Evolutionary conservation across 2,888 invertebrate genomes (phyloP).

Genomic region (Clepsis dumicolana): DNA sequence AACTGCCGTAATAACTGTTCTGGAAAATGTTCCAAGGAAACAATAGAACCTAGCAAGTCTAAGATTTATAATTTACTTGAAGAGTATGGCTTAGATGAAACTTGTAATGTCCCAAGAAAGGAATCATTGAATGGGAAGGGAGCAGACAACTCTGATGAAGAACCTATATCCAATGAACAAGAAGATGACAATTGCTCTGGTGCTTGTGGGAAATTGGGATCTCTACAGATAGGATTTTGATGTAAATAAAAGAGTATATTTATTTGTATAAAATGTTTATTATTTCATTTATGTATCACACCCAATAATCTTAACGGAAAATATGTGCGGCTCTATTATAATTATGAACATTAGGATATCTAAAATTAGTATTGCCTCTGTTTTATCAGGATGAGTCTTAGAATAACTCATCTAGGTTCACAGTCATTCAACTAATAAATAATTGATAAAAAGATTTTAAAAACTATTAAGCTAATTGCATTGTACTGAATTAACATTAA

Average conservation of each 20-base stretch:
- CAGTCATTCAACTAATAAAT: background rate
- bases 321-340: slow-evolving; percentile 18
- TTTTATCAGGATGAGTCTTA: background rate
- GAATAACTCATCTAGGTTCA: background rate
- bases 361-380: slow-evolving; percentile 20
- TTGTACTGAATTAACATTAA: too few relatives aligned
- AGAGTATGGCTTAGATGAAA: slow-evolving; percentile 63
- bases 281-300: slow-evolving; percentile 41
- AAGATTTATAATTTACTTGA: slow-evolving; percentile 65
- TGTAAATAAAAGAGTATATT: slow-evolving; percentile 43
- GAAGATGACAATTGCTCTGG: slow-evolving; percentile 70
- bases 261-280: slow-evolving; percentile 44
- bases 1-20: slow-evolving; percentile 55
- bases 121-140: slow-evolving; percentile 44
- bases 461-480: background rate
- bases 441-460: background rate
- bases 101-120: slow-evolving; percentile 43
- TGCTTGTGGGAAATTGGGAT: slow-evolving; percentile 67
- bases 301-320: slow-evolving; percentile 34
- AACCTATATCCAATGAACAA: slow-evolving; percentile 48
- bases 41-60: slow-evolving; percentile 51
- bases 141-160: slow-evolving; percentile 46
- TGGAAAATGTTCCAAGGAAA: slow-evolving; percentile 53
- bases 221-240: slow-evolving; percentile 70
- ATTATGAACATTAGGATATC: slow-evolving; percentile 18